A percentile compares a stretch with the other conserved stretches of the same genome.
Conservation (phyloP, 2,113 vertebrate species). For the Cheilinus undulatus region DNA sequence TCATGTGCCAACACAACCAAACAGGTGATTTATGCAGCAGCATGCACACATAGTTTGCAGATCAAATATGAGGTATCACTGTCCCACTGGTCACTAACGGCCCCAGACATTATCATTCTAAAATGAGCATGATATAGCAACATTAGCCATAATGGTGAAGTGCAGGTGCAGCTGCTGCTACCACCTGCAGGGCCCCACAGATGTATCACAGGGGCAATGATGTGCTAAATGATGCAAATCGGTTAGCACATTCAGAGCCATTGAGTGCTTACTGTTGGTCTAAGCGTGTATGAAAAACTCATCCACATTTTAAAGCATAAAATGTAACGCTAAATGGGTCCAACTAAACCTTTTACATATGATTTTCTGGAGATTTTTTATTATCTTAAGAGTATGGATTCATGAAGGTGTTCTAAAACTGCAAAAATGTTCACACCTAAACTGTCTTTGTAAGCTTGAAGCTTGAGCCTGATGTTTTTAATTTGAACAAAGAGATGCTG, state of each 20-base stretch:
- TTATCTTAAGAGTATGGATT: too few relatives aligned
- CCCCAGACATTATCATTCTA: neutral
- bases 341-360: neutral
- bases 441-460: too few relatives aligned
- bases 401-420: too few relatives aligned
- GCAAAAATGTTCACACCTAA: too few relatives aligned
- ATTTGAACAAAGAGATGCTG: too few relatives aligned
- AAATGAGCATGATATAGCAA: slow-evolving; percentile 6
- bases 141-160: slow-evolving; percentile 17
- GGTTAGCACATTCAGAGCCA: slow-evolving; percentile 12
- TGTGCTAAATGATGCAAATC: slow-evolving; percentile 49
- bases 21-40: slow-evolving; percentile 12
- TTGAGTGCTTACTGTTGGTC: slow-evolving; percentile 5
- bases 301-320: neutral
- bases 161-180: slow-evolving; percentile 52
- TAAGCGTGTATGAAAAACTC: neutral
- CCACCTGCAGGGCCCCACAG: slow-evolving; percentile 57
- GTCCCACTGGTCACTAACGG: slow-evolving; percentile 2
- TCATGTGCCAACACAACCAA: neutral
- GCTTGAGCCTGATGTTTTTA: too few relatives aligned
- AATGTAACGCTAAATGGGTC: neutral
- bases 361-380: too few relatives aligned
- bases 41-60: neutral
- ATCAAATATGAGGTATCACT: slow-evolving; percentile 16
- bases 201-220: slow-evolving; percentile 26